Conservation (phyloP, 2,888 invertebrate species). For the Odontomyia ornata region DNA sequence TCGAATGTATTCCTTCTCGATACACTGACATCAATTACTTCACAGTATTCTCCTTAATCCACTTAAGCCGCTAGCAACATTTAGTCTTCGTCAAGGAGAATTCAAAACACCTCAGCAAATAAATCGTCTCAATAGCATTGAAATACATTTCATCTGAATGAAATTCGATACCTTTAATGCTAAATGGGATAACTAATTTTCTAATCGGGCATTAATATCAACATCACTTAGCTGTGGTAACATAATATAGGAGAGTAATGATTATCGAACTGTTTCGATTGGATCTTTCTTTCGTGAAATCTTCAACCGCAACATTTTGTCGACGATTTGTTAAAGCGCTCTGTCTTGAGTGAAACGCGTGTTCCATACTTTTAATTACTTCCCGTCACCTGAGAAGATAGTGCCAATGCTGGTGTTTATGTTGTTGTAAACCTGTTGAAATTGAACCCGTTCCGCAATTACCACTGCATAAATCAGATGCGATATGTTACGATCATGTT, state of each 20-base stretch:
- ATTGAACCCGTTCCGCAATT: constrained; percentile 46
- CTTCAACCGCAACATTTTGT: background rate
- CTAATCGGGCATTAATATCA: constrained; percentile 8
- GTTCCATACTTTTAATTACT: constrained; percentile 42
- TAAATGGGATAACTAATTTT: background rate
- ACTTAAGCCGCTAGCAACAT: no score
- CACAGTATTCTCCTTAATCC: no score
- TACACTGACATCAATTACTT: no score
- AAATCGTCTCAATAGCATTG: background rate
- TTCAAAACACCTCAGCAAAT: no score
- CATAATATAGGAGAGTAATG: constrained; percentile 7
- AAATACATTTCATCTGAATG: background rate
- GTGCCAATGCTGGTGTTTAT: constrained; percentile 37
- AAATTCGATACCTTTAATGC: constrained; percentile 23
- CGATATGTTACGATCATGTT: constrained; percentile 44
- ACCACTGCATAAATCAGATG: constrained; percentile 47
- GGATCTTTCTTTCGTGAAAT: background rate
- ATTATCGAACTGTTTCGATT: constrained; percentile 15
- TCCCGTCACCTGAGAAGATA: constrained; percentile 41
- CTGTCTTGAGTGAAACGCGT: constrained; percentile 10
- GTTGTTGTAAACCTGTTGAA: constrained; percentile 44
- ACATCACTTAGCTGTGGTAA: constrained; percentile 10
- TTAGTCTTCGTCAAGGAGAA: no score
- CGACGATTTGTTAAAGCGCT: constrained; percentile 24
- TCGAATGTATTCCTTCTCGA: no score